Conservation (phyloP, 2,113 vertebrate genomes). For the Ellobius talpinus region DNA sequence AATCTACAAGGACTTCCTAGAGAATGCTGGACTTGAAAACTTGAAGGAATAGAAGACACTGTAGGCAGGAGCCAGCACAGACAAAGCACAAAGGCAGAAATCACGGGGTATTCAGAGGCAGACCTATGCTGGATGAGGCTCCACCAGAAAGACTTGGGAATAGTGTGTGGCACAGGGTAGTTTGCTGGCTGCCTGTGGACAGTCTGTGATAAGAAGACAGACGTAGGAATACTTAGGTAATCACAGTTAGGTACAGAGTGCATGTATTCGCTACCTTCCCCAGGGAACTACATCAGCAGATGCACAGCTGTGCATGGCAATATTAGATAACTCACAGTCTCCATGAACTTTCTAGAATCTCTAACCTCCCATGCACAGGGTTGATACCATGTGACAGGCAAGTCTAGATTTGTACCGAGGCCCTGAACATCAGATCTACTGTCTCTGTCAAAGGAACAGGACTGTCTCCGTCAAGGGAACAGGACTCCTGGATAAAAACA, state of each 20-base stretch:
- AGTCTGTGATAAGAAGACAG: not conserved
- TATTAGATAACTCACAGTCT: not conserved
- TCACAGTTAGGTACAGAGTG: not conserved
- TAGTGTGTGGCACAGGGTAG: not conserved
- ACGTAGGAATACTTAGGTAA: not conserved
- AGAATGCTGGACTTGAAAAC: not conserved
- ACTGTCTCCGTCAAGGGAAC: not conserved
- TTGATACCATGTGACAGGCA: not conserved
- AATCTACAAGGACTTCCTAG: constrained; percentile 10
- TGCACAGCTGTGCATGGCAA: not conserved
- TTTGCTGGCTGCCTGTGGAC: not conserved
- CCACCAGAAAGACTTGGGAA: not conserved
- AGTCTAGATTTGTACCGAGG: not conserved
- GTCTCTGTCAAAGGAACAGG: not conserved
- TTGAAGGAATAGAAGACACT: not conserved
- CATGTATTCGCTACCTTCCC: not conserved
- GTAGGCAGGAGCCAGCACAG: not conserved
- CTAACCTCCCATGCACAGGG: not conserved
- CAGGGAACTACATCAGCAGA: not conserved
- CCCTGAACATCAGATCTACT: no score
- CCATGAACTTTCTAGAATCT: not conserved
- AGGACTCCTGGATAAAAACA: not conserved
- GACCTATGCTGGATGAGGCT: not conserved
- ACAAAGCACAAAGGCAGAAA: not conserved
- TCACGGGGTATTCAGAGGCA: not conserved